A percentile compares a stretch with the other conserved stretches of the same genome.
Evolutionary conservation across 2,888 invertebrate genomes (phyloP).

Genomic region (Siphonodentalium dalli): DNA sequence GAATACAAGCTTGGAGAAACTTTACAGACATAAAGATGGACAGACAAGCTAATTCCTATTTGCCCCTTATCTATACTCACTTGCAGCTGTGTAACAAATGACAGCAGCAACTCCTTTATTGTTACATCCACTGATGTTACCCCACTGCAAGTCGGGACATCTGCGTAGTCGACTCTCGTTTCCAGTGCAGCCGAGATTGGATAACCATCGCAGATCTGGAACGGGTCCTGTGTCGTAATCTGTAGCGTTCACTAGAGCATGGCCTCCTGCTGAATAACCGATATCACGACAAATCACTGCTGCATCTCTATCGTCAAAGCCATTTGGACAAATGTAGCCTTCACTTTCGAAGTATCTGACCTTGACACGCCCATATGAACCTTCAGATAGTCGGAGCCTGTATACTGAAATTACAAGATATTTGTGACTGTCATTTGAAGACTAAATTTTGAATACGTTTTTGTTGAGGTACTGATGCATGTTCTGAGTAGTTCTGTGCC

Average conservation of each 20-base stretch:
- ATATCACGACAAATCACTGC: constrained; percentile 38
- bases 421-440: no score
- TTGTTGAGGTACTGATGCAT: no score
- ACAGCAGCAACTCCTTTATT: constrained; percentile 35
- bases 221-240: no score
- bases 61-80: no score
- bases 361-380: constrained; percentile 32
- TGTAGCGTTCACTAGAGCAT: no score
- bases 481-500: no score
- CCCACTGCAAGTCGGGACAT: constrained; percentile 34
- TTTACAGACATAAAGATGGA: no score
- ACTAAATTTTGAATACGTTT: no score
- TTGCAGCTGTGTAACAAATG: constrained; percentile 34
- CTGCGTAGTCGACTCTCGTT: constrained; percentile 30
- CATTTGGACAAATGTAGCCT: constrained; percentile 41
- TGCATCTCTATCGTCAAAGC: constrained; percentile 39
- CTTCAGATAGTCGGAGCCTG: constrained; percentile 22
- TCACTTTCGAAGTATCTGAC: constrained; percentile 33
- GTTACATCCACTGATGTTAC: constrained; percentile 32
- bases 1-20: no score
- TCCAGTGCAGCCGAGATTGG: constrained; percentile 41
- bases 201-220: constrained; percentile 36
- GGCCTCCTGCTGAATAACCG: constrained; percentile 39
- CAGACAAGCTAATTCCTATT: no score
- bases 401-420: constrained; percentile 25